Base-by-base conservation (phyloP, 2,797 vertebrate species). In the Acrocephalus scirpaceus region DNA sequence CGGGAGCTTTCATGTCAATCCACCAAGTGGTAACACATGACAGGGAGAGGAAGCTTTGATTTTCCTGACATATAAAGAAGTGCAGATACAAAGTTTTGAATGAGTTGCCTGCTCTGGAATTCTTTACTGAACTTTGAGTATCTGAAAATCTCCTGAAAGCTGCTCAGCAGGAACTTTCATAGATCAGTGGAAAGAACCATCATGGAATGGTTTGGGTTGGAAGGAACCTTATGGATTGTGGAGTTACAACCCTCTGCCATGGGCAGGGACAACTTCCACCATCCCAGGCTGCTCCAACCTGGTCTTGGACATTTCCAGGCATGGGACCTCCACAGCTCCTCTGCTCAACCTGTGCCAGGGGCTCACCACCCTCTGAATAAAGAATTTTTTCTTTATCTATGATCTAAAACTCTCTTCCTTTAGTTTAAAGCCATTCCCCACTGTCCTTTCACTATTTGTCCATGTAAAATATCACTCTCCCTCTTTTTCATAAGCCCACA, bases 41-140 rank as follows among this genome's bases (percentile, higher is more conserved):
- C 85, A 86, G 26, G 7, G 70, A 88, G 32, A 65, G 44, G 45
- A 91, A 45, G 82, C 75, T 96, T 93, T 93, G 93, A 89, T 89
- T 92, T 73, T 73, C 29, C 34, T 79, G 15, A 30, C 1, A 11
- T 8, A 15, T 5, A 34, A 34, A 57, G 71, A 66, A 65, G 12
- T 20, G 22, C 18, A 65, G 54, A 73, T 13, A 7, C 15, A 18
- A 82, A 79, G 21, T 67, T 80, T 50, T 56, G 44, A 34, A 67
- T 0, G 5, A 67, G 16, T 23, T 69, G 11, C 25, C 22, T 61
- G 10, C 6, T 10, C 7, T 5, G 16, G 26, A 62, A 60, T n/a
- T 85, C 56, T 73, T 80, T 11, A 12, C 17, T 2, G 5, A 74
- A 60, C 20, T 71, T 45, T 3, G 65, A 26, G 47, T 10, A 20